phyloP scores from a whole-genome alignment of 2,113 vertebrate species.

The Myotis brandtii region DNA sequence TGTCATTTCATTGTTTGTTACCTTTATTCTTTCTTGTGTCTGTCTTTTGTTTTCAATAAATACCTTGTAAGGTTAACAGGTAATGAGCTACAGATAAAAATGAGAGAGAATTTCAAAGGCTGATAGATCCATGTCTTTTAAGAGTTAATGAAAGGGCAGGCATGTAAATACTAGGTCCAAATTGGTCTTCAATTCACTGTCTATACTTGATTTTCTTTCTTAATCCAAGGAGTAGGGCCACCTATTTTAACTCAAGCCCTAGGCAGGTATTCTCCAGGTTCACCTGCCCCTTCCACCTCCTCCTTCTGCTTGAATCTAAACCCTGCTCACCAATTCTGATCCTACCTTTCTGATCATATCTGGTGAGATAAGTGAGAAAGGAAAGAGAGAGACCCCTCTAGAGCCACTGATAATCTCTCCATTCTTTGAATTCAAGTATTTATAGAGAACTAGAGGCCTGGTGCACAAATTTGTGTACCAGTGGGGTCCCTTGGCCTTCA shows the following conservation, averaged over 20 bases:
- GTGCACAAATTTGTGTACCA: too few species aligned
- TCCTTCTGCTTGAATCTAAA: not conserved
- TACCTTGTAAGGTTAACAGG: not conserved
- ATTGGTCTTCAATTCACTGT: not conserved
- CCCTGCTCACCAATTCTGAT: not conserved
- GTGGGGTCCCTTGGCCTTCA: too few species aligned
- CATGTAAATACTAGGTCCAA: not conserved
- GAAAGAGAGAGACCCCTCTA: not conserved
- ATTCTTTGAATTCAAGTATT: not conserved
- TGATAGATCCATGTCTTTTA: not conserved
- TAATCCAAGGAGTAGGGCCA: not conserved
- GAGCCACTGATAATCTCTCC: not conserved
- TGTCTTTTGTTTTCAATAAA: not conserved
- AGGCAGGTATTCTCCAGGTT: not conserved
- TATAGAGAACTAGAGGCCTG: not conserved
- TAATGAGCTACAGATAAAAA: conserved; percentile 18
- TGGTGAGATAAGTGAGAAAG: not conserved
- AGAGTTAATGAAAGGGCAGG: not conserved
- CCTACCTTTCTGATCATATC: not conserved
- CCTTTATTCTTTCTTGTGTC: not conserved
- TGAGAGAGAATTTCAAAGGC: not conserved
- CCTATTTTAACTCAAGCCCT: not conserved
- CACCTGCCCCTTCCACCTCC: too few species aligned
- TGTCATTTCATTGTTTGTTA: not conserved
- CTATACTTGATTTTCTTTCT: not conserved